A percentile compares a stretch with the other conserved stretches of the same genome.
phyloP scores from a whole-genome alignment of 2,888 invertebrate genomes.

The Operophtera brumata region DNA sequence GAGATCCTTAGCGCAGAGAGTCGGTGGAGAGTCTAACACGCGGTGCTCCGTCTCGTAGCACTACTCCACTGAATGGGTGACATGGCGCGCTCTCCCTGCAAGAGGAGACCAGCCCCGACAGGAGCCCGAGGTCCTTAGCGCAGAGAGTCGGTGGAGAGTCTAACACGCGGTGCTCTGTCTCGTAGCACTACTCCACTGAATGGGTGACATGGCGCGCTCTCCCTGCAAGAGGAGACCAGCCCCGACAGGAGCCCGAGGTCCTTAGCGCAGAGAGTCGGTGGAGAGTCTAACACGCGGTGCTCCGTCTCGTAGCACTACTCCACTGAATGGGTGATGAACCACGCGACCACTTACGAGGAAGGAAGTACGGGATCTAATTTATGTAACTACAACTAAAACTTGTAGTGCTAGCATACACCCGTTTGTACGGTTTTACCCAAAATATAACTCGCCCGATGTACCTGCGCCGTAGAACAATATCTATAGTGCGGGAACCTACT shows the following conservation, averaged over 20 bases:
- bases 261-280: constrained; percentile 67
- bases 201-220: no score
- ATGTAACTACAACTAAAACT: no score
- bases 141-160: constrained; percentile 71
- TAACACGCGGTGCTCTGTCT: constrained; percentile 59
- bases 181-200: no score
- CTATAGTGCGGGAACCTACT: no score
- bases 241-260: constrained; percentile 74
- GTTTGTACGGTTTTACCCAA: no score
- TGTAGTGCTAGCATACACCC: no score
- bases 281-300: constrained; percentile 66
- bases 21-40: constrained; percentile 68
- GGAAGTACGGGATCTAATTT: no score
- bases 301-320: constrained; percentile 58
- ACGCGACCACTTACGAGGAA: no score
- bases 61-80: no score
- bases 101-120: constrained; percentile 55
- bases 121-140: constrained; percentile 76
- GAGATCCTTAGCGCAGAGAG: constrained; percentile 69
- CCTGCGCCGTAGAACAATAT: no score
- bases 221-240: constrained; percentile 79
- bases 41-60: constrained; percentile 64
- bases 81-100: constrained; percentile 87
- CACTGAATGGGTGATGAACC: no score
- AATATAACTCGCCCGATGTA: no score